A percentile compares a stretch with the other conserved stretches of the same genome.
phyloP scores from a whole-genome alignment of 35 echinoderm and acorn worm species.

The Lytechinus pictus region DNA sequence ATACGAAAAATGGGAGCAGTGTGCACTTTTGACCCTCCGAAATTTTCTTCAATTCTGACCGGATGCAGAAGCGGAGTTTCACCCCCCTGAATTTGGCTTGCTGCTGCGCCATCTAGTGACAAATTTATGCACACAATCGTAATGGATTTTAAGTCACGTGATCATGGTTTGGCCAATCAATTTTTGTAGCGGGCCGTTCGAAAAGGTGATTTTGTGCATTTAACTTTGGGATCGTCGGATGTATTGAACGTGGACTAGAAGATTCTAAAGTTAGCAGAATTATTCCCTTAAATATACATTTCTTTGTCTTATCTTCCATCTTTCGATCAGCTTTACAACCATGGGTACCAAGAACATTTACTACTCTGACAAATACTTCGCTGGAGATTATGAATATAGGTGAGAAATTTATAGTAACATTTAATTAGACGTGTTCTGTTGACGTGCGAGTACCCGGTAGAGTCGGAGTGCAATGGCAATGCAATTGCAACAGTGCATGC shows the following conservation, averaged over 20 bases:
- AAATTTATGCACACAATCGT: constrained; percentile 25
- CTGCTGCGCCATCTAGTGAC: constrained; percentile 26
- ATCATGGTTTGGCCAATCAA: constrained; percentile 19
- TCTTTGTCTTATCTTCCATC: not conserved
- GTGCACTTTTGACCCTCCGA: too few relatives aligned
- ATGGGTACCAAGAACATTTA: constrained; percentile 73
- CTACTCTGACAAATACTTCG: constrained; percentile 90
- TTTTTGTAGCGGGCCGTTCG: constrained; percentile 43
- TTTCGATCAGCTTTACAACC: not conserved
- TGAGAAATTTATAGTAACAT: constrained; percentile 48
- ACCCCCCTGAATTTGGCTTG: not conserved
- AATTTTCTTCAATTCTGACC: too few relatives aligned
- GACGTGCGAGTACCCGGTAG: not conserved
- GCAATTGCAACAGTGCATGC: too few relatives aligned
- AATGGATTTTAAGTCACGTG: constrained; percentile 51
- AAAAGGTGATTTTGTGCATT: not conserved
- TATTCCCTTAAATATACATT: not conserved
- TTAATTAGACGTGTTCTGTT: not conserved
- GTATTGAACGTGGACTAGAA: not conserved
- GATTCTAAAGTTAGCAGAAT: not conserved
- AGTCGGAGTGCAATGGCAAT: not conserved
- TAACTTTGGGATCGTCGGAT: not conserved
- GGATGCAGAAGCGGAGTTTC: too few relatives aligned
- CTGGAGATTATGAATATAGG: constrained; percentile 85
- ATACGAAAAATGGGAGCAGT: too few relatives aligned